Conservation (phyloP, 1,140 invertebrate species). For the Plodia interpunctella region DNA sequence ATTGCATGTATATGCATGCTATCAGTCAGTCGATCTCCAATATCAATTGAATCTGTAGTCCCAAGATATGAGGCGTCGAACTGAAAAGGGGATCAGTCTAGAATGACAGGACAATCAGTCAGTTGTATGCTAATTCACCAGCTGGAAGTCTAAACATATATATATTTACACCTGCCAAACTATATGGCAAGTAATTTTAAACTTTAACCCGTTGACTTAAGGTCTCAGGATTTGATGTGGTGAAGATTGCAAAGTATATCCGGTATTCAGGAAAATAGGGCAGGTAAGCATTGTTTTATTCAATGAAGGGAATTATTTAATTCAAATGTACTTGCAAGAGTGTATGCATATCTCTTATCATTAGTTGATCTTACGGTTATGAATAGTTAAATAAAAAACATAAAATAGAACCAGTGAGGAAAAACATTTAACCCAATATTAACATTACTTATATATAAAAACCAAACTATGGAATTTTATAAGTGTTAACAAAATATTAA, state of each 20-base stretch:
- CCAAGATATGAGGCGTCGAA: slow-evolving; percentile 20
- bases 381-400: neutral
- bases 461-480: too few relatives aligned
- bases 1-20: neutral
- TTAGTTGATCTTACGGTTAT: neutral
- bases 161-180: neutral
- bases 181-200: slow-evolving; percentile 5
- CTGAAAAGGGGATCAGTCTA: slow-evolving; percentile 8
- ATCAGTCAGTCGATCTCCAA: neutral
- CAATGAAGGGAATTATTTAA: slow-evolving; percentile 3
- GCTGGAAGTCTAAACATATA: slow-evolving; percentile 25
- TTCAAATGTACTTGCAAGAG: neutral
- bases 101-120: slow-evolving; percentile 51
- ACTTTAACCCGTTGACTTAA: slow-evolving; percentile 13
- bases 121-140: slow-evolving; percentile 47
- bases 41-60: neutral
- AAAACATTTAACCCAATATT: too few relatives aligned
- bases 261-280: neutral
- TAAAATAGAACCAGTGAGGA: too few relatives aligned
- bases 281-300: neutral
- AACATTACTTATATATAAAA: too few relatives aligned
- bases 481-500: too few relatives aligned
- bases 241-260: neutral
- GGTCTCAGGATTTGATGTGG: neutral
- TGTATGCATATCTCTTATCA: neutral